Evolutionary conservation across 64 coral and sea anemone species (phyloP).

Genomic region (Cladopsammia gracilis): DNA sequence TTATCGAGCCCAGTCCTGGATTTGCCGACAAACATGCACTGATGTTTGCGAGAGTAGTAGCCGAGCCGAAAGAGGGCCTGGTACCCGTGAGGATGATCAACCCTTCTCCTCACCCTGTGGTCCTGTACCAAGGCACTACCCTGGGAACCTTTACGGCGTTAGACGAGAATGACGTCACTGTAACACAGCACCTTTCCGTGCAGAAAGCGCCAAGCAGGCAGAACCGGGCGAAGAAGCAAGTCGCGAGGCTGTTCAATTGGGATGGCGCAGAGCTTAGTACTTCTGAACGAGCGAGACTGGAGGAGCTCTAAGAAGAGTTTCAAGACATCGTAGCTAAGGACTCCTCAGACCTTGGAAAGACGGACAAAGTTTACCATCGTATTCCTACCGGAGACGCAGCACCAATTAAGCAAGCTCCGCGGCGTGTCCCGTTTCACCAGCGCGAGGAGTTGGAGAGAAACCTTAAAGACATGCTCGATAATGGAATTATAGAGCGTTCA

Average conservation of each 20-base stretch:
- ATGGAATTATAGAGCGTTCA: too few species aligned
- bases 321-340: too few species aligned
- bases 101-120: slow-evolving; percentile 33
- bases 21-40: background rate
- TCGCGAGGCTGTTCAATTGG: slow-evolving; percentile 14
- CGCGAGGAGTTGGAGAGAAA: too few species aligned
- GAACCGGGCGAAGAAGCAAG: background rate
- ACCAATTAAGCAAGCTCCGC: slow-evolving; percentile 22
- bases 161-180: background rate
- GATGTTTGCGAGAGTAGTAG: slow-evolving; percentile 7
- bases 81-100: slow-evolving; percentile 52
- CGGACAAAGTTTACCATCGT: too few species aligned
- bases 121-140: slow-evolving; percentile 18
- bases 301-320: slow-evolving; percentile 3
- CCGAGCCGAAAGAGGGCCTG: slow-evolving; percentile 17
- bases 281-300: background rate
- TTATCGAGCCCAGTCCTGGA: background rate
- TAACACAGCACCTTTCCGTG: too few species aligned
- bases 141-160: slow-evolving; percentile 6
- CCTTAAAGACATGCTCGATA: too few species aligned
- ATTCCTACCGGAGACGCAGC: slow-evolving; percentile 11
- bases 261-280: slow-evolving; percentile 2
- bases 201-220: too few species aligned
- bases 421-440: background rate
- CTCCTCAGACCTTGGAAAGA: too few species aligned